Conservation (phyloP, 2,888 invertebrate species). For the Trachelus stipa region DNA sequence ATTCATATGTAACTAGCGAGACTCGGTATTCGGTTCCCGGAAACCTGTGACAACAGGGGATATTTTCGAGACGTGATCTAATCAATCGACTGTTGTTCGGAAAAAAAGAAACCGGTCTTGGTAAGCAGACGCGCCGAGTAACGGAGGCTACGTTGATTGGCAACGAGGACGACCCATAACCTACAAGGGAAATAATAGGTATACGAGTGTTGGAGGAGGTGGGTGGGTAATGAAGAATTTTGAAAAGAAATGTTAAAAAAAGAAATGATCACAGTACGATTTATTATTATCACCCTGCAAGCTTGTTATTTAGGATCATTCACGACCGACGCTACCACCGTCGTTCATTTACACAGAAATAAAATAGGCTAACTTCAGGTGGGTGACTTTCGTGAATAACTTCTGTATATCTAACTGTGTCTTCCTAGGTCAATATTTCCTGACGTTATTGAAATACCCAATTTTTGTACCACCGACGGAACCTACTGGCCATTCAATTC, state of each 20-base stretch:
- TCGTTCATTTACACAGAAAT: too few relatives aligned
- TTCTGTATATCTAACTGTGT: not conserved
- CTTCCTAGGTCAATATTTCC: not conserved
- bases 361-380: not conserved
- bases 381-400: not conserved
- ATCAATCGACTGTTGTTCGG: slow-evolving; percentile 31
- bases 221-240: not conserved
- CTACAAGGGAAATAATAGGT: not conserved
- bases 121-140: slow-evolving; percentile 21
- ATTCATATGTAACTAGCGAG: not conserved
- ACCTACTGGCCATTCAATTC: not conserved
- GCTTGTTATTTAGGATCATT: too few relatives aligned
- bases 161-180: not conserved
- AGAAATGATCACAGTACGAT: too few relatives aligned
- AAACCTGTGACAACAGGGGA: not conserved
- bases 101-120: slow-evolving; percentile 36
- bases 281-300: too few relatives aligned
- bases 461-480: not conserved
- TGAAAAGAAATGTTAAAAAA: not conserved
- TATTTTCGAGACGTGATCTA: slow-evolving; percentile 35
- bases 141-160: not conserved
- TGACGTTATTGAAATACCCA: not conserved
- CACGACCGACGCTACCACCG: too few relatives aligned
- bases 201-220: not conserved
- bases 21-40: not conserved